Evolutionary conservation across 2,888 invertebrate genomes (phyloP).

Genomic region (Biston stratarius): DNA sequence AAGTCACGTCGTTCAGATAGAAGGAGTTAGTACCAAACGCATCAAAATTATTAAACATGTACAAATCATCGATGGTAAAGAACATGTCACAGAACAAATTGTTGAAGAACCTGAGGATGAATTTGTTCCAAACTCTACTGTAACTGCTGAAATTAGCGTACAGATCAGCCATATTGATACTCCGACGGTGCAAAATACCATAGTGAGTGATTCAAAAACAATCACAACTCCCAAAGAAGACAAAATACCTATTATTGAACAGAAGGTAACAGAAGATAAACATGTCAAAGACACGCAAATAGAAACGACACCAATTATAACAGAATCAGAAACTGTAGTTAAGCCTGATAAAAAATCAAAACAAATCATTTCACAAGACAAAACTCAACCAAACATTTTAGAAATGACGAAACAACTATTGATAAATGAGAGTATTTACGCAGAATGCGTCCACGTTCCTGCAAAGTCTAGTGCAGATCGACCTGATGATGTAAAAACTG

Average conservation of each 20-base stretch:
- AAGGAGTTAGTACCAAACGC: slow-evolving; percentile 67
- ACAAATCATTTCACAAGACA: slow-evolving; percentile 14
- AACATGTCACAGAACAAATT: slow-evolving; percentile 91
- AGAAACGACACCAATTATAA: slow-evolving; percentile 22
- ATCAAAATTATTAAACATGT: slow-evolving; percentile 89
- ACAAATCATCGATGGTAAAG: slow-evolving; percentile 92
- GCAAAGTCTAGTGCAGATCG: slow-evolving; percentile 17
- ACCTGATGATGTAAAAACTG: background rate
- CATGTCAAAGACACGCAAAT: background rate
- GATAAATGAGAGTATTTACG: slow-evolving; percentile 51
- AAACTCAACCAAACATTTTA: slow-evolving; percentile 41
- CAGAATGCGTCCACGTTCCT: slow-evolving; percentile 31
- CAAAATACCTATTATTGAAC: slow-evolving; percentile 4
- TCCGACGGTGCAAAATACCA: slow-evolving; percentile 27
- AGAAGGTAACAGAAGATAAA: slow-evolving; percentile 4
- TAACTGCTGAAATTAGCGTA: slow-evolving; percentile 64
- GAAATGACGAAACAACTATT: slow-evolving; percentile 53
- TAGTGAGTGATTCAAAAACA: slow-evolving; percentile 25
- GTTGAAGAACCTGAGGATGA: slow-evolving; percentile 90
- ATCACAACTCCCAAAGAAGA: background rate
- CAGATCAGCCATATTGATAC: slow-evolving; percentile 51
- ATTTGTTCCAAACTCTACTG: slow-evolving; percentile 41
- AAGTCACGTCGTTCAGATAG: slow-evolving; percentile 61
- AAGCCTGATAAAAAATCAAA: slow-evolving; percentile 6
- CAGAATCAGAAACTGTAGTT: slow-evolving; percentile 6